Base-by-base conservation (phyloP, 2,113 vertebrate species). In the Ptilonorhynchus violaceus region DNA sequence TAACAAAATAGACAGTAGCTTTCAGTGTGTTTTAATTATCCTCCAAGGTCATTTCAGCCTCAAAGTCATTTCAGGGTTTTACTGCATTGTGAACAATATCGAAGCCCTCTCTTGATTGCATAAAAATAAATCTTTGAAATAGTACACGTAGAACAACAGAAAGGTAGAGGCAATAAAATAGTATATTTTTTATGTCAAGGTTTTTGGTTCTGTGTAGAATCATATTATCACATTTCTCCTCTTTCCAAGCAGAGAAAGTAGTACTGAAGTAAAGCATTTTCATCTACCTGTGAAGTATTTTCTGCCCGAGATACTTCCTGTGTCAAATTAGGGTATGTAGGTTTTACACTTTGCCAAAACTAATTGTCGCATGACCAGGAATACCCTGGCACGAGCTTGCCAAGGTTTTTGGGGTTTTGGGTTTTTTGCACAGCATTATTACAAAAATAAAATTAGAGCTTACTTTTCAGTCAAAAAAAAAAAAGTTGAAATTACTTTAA, bases 21-120 rank as follows among this genome's bases (percentile, higher is more conserved):
- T 96, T 94, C 94, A 67, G 89, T 87, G 27, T 20, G 91, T 88
- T 88, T 85, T 74, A 58, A 69, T 94, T 70, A 85, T 83, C 88
- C 80, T 95, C 90, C 95, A 64, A 93, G 96, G 96, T 91, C 67
- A 84, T 88, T 95, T 95, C 87, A 96, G 91, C 93, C 83, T 97
- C 92, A 90, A 93, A 95, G 46, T 89, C 33, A 49, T 90, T 67
- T 79, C 72, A 42, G 93, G 83, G 84, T 73, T 96, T 88, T 95
- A 97, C 96, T 97, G 95, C 89, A 86, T 96, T 96, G 84, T 89
- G 94, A 89, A 95, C 97, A 94, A 96, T 92, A 96, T 91, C 7
- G 78, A 96, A 98, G 98, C 98, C 98, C 98, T 98, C 97, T 53
- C 96, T 97, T 92, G 69, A 76, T 94, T 98, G 98, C 96, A 97